Conservation (phyloP, 1,140 invertebrate species). For the Bursaphelenchus mucronatus region DNA sequence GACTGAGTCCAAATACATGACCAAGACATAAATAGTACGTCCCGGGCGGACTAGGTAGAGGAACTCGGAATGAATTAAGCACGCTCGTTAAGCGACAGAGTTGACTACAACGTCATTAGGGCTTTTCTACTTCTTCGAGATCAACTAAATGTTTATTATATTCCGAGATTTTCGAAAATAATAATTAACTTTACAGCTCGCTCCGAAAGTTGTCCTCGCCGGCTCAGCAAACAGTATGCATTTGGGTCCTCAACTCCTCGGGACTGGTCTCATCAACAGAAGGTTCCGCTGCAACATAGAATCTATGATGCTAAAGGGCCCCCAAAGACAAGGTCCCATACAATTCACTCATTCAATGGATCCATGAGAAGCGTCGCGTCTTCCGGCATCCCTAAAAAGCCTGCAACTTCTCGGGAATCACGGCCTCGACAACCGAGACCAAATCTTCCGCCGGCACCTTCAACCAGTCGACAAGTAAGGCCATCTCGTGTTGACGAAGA, state of each 20-base stretch:
- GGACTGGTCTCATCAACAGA: constrained; percentile 47
- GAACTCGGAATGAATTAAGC: not conserved
- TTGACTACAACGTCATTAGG: not conserved
- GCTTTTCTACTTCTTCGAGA: not conserved
- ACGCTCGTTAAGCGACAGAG: constrained; percentile 10
- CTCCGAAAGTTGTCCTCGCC: constrained; percentile 10
- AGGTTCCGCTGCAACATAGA: constrained; percentile 36
- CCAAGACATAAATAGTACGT: too few relatives aligned
- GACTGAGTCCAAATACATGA: too few relatives aligned
- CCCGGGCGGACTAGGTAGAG: constrained; percentile 5
- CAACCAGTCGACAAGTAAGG: constrained; percentile 2
- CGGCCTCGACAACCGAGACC: not conserved
- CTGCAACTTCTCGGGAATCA: constrained; percentile 26
- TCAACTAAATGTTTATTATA: constrained; percentile 3
- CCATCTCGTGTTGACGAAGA: constrained; percentile 23
- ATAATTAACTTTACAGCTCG: constrained; percentile 21
- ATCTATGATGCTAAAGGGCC: constrained; percentile 44
- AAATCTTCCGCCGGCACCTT: constrained; percentile 1
- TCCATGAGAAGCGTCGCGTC: constrained; percentile 14
- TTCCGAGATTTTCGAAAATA: not conserved
- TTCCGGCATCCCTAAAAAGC: constrained; percentile 6
- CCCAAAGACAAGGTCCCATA: constrained; percentile 8
- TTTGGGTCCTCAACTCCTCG: constrained; percentile 55
- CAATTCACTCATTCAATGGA: constrained; percentile 8
- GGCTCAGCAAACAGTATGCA: constrained; percentile 25